A percentile compares a stretch with the other conserved stretches of the same genome.
These are phyloP conservation scores for Microcebus murinus DNA, from an alignment of 2,113 vertebrate species.

Conservation along the genomic window DNA sequence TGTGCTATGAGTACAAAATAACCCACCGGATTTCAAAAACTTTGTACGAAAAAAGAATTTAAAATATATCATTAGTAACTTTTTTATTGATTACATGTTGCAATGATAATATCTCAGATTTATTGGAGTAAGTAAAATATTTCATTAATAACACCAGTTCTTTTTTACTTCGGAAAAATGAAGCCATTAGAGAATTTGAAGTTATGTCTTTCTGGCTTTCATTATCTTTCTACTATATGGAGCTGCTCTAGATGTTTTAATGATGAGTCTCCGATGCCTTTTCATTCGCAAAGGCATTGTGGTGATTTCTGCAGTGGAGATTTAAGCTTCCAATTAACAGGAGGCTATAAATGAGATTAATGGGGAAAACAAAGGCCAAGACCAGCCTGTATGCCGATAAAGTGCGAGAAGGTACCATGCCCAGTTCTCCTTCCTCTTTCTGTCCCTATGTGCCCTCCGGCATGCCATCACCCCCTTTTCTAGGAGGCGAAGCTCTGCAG, in stretches of 20 bases:
- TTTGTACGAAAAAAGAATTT: not conserved
- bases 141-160: not conserved
- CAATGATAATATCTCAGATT: not conserved
- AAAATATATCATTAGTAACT: not conserved
- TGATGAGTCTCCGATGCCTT: not conserved
- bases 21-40: not conserved
- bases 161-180: not conserved
- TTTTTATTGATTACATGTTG: not conserved
- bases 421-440: not conserved
- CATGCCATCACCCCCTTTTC: not conserved
- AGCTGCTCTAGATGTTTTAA: not conserved
- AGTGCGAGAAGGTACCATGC: not conserved
- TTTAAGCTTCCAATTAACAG: slow-evolving; percentile 29
- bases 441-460: not conserved
- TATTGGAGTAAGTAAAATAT: not conserved
- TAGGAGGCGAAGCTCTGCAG: not conserved
- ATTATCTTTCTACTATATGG: not conserved
- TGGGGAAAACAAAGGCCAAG: not conserved
- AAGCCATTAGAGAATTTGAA: not conserved
- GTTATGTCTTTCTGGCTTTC: not conserved
- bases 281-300: not conserved
- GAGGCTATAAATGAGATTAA: not conserved
- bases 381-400: not conserved
- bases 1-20: not conserved
- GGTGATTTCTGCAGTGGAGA: not conserved